Evolutionary conservation across 1,140 invertebrate genomes (phyloP).

Genomic region (Ceratosolen fusciceps): DNA sequence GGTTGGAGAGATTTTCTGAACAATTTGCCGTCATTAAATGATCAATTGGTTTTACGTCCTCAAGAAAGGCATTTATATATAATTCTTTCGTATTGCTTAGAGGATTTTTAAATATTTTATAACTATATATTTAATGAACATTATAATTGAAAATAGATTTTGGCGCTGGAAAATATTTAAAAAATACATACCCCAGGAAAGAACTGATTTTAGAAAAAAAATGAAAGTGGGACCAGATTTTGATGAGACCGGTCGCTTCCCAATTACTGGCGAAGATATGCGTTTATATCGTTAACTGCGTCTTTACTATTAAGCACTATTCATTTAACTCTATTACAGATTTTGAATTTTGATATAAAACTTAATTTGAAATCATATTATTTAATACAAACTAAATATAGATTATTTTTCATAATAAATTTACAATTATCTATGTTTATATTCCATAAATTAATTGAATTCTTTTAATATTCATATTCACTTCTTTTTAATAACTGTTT

Average conservation of each 20-base stretch:
- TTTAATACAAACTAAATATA: no score
- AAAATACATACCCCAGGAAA: conserved; percentile 45
- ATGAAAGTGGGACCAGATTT: conserved; percentile 45
- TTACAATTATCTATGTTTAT: no score
- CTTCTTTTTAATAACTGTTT: no score
- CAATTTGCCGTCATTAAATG: conserved; percentile 25
- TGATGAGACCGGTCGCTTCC: conserved; percentile 41
- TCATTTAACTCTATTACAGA: no score
- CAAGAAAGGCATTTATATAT: conserved; percentile 23
- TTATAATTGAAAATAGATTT: conserved; percentile 39
- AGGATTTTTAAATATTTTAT: background rate
- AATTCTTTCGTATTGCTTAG: conserved; percentile 2
- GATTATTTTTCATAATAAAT: no score
- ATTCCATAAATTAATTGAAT: no score
- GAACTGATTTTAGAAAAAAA: conserved; percentile 47
- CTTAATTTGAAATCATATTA: no score
- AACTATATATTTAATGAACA: no score
- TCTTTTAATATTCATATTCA: no score
- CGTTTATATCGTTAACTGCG: conserved; percentile 7
- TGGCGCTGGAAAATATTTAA: conserved; percentile 49
- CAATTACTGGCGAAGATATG: conserved; percentile 39
- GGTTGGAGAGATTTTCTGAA: conserved; percentile 45
- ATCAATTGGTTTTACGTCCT: conserved; percentile 31
- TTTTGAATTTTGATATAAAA: no score
- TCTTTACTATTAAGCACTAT: no score